Conservation (phyloP, 1,140 invertebrate genomes). For the Caenorhabditis brenneri region DNA sequence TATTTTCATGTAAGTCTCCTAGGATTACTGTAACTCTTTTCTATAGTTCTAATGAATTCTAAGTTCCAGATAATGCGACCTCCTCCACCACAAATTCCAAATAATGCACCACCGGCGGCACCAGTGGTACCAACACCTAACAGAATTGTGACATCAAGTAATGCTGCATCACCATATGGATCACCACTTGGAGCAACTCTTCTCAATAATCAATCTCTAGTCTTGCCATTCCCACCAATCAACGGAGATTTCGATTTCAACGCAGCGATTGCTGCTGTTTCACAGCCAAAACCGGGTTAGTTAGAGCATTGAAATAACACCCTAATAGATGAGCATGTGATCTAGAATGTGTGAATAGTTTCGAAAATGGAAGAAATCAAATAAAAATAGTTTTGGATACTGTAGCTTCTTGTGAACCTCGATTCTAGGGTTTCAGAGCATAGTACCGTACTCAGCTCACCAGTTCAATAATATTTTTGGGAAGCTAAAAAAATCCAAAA, state of each 20-base stretch:
- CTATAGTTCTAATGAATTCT: background rate
- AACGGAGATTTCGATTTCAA: constrained; percentile 31
- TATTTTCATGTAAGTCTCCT: background rate
- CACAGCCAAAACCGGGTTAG: constrained; percentile 8
- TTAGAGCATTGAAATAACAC: background rate
- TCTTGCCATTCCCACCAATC: constrained; percentile 4
- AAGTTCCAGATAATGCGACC: background rate
- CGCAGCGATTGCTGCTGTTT: background rate
- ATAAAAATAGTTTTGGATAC: no score
- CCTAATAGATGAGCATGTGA: no score
- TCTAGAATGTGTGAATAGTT: no score
- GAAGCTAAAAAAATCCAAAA: no score
- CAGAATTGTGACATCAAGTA: background rate
- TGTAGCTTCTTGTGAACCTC: no score
- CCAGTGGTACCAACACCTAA: background rate
- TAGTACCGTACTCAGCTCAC: no score
- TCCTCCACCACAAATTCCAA: background rate
- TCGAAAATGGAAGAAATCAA: no score
- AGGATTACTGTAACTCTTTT: background rate
- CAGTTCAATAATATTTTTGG: no score
- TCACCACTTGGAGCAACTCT: constrained; percentile 43
- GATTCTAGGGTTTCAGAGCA: no score
- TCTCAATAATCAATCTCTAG: background rate
- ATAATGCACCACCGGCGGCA: constrained; percentile 9
- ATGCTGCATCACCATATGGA: constrained; percentile 38